Evolutionary conservation across 2,113 vertebrate genomes (phyloP), one percentile per base, ranked within the genome.

Genomic region (Lagopus leucura): DNA sequence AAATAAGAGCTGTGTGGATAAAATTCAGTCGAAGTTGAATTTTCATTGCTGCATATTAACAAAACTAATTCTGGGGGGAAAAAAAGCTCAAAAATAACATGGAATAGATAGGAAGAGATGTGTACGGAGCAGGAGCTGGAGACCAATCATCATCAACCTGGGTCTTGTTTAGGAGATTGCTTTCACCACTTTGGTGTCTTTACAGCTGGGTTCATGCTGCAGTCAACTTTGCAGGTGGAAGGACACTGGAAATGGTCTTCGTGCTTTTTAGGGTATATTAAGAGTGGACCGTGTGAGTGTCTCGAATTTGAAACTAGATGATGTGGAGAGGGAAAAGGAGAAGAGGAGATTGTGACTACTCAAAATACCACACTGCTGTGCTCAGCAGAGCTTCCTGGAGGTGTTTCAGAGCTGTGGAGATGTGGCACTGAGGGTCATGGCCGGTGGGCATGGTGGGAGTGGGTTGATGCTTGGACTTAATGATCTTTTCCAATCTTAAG

Each of bases 261-360:
- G 8, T 34, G 2, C 4, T 21, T 66, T 74, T 30, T 18, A 38
- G 5, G 47, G 11, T 5, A 10, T 12, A 4, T 7, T 6, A 36
- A 57, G 57, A 54, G n/a, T 5, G 20, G 67, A 54, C 5, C 0
- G 1, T 0, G 5, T 36, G 66, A 72, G 22, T 3, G 1, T 17
- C 28, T 22, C 5, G 16, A 63, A 60, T 30, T 3, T 18, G 11
- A 70, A 86, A 38, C 7, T 19, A 32, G 5, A 12, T 9, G 10
- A 65, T 18, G 27, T 40, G 30, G 48, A 42, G 60, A 76, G 11
- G 25, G 13, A 55, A 57, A 74, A n/a, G 8, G 21, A 40, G 11
- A 58, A 54, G 55, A 85, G 24, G 45, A 48, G 7, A 4, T 1
- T 52, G 18, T 10, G 43, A 64, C 36, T 27, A 8, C 7, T 45